Conservation (phyloP, 1,140 invertebrate species). For the Hypsibius dujardini region DNA sequence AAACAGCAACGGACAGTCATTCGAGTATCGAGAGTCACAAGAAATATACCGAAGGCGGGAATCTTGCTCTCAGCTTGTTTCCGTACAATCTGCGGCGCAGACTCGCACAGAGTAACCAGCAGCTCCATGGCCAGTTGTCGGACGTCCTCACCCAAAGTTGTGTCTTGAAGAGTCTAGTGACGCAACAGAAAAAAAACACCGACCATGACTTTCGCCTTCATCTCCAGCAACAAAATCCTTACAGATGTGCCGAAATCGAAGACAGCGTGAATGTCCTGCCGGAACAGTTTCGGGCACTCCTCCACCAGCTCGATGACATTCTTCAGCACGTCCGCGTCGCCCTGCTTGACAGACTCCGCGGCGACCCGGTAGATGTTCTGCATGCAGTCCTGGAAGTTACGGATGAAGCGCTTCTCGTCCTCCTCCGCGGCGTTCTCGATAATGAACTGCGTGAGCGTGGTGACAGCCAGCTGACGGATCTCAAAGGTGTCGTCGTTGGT, state of each 20-base stretch:
- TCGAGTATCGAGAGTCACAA: not conserved
- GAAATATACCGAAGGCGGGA: conserved; percentile 33
- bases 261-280: conserved; percentile 64
- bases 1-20: conserved; percentile 17
- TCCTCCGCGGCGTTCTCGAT: conserved; percentile 53
- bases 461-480: conserved; percentile 28
- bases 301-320: conserved; percentile 81
- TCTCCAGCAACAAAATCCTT: not conserved
- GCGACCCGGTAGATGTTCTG: conserved; percentile 17
- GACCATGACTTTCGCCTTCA: not conserved
- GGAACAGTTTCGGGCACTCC: conserved; percentile 71
- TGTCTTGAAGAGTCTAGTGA: conserved; percentile 44
- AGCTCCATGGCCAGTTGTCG: conserved; percentile 79
- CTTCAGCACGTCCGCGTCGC: conserved; percentile 77
- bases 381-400: conserved; percentile 21
- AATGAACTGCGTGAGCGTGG: conserved; percentile 43
- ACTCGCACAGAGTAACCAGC: conserved; percentile 81
- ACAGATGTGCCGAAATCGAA: conserved; percentile 79
- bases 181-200: not conserved
- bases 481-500: conserved; percentile 17
- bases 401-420: conserved; percentile 18
- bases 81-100: conserved; percentile 79
- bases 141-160: conserved; percentile 60
- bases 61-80: conserved; percentile 65
- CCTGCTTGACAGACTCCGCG: conserved; percentile 34